phyloP scores from a whole-genome alignment of 2,888 invertebrate species.

The Tubiluchus corallicola region DNA sequence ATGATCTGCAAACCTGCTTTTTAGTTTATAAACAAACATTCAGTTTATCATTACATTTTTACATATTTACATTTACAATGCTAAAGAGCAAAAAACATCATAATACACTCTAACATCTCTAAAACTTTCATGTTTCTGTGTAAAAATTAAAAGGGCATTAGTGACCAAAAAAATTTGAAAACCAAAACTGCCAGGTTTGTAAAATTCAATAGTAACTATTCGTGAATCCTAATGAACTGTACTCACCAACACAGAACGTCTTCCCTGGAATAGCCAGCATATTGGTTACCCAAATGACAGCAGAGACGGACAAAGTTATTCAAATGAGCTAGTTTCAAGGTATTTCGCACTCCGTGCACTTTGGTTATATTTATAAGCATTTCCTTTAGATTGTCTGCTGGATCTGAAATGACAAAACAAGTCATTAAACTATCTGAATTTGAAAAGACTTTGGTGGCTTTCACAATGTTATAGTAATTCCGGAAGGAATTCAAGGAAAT shows the following conservation, averaged over 20 bases:
- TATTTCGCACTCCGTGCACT: constrained; percentile 46
- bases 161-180: constrained; percentile 6
- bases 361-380: constrained; percentile 42
- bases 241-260: constrained; percentile 63
- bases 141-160: constrained; percentile 17
- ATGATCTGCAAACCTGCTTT: no score
- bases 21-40: no score
- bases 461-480: no score
- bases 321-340: constrained; percentile 60
- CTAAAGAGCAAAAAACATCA: not conserved
- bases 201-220: no score
- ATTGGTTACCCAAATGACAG: constrained; percentile 39
- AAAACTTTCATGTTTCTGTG: not conserved
- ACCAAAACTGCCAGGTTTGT: no score
- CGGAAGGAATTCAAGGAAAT: no score
- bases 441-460: no score
- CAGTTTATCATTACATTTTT: no score
- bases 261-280: constrained; percentile 50
- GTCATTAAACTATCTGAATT: no score
- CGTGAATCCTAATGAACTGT: not conserved
- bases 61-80: not conserved
- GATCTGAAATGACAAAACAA: no score
- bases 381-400: constrained; percentile 37
- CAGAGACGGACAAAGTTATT: constrained; percentile 69
- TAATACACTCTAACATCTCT: not conserved